phyloP scores from a whole-genome alignment of 2,888 invertebrate species.

The Syrphus vitripennis region DNA sequence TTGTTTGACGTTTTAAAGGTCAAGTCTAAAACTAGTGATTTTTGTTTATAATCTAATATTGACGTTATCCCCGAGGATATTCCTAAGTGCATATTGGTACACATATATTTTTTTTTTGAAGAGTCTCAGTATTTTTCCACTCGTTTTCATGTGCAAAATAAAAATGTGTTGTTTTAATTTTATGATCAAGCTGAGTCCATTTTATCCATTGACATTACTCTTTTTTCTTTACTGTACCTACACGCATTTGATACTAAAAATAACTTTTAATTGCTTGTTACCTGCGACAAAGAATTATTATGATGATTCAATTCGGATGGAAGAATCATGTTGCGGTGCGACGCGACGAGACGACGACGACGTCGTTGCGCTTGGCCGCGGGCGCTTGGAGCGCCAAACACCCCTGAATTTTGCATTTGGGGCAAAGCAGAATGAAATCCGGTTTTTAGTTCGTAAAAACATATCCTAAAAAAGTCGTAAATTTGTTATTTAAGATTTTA shows the following conservation, averaged over 20 bases:
- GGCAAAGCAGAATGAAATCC: slow-evolving; percentile 8
- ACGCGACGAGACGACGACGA: background rate
- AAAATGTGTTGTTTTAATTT: background rate
- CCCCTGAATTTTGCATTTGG: slow-evolving; percentile 20
- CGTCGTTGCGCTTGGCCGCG: background rate
- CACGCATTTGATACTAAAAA: slow-evolving; percentile 25
- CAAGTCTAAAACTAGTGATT: background rate
- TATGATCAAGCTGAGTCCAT: background rate
- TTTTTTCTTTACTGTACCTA: slow-evolving; percentile 15
- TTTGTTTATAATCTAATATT: background rate
- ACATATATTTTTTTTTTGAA: background rate
- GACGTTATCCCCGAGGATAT: background rate
- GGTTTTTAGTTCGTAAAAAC: background rate
- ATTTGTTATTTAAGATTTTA: background rate
- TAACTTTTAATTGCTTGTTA: slow-evolving; percentile 28
- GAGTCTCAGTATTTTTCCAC: slow-evolving; percentile 5
- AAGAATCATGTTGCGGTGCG: slow-evolving; percentile 14
- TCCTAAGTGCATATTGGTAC: background rate
- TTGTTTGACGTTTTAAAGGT: background rate
- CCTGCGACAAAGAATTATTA: slow-evolving; percentile 20
- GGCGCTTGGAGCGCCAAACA: background rate
- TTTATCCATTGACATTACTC: slow-evolving; percentile 12
- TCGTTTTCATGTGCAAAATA: background rate
- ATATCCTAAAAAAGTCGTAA: background rate
- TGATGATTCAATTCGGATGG: slow-evolving; percentile 18